These are phyloP conservation scores for Nyctereutes procyonoides DNA, from an alignment of 2,113 vertebrate species.

Conservation along the genomic window DNA sequence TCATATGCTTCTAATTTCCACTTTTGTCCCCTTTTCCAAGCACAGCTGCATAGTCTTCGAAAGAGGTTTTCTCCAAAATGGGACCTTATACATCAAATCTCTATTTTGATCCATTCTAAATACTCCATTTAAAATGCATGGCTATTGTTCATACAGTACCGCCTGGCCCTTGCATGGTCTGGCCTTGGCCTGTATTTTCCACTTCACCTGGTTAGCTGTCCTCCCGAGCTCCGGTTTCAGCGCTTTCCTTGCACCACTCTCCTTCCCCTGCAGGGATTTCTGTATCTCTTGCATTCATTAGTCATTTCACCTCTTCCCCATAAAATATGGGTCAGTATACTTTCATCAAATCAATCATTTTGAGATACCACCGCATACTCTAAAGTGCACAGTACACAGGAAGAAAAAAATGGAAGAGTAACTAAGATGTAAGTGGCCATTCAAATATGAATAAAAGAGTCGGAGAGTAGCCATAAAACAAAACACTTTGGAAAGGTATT, in stretches of 20 bases:
- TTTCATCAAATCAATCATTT: not conserved
- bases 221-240: not conserved
- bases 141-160: not conserved
- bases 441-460: not conserved
- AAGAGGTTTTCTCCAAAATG: not conserved
- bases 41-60: not conserved
- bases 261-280: not conserved
- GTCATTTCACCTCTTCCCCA: not conserved
- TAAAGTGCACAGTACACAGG: not conserved
- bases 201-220: not conserved
- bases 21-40: not conserved
- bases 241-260: rapidly evolving
- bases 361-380: not conserved
- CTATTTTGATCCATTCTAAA: not conserved
- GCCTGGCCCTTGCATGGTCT: no score
- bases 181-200: rapidly evolving
- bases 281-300: not conserved
- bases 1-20: not conserved
- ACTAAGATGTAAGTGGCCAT: not conserved
- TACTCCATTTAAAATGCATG: not conserved
- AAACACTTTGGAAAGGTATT: not conserved
- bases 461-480: not conserved
- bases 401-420: not conserved
- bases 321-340: not conserved
- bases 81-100: not conserved